These are phyloP conservation scores for Xanthia icteritia DNA, from an alignment of 2,888 invertebrate genomes.

Conservation along the genomic window DNA sequence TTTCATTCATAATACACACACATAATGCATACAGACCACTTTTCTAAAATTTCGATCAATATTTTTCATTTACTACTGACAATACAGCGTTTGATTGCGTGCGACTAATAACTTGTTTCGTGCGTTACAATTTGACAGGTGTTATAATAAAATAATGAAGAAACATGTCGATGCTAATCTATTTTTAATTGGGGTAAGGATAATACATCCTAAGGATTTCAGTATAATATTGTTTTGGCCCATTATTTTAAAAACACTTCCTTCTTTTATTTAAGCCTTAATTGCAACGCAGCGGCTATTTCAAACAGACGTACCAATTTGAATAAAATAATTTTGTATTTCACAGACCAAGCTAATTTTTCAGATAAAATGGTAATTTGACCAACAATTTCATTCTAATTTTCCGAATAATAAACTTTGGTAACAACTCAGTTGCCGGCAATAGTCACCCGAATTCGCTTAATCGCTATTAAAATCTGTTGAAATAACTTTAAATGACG, in stretches of 20 bases:
- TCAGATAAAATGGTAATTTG: conserved; percentile 26
- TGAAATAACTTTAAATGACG: conserved; percentile 50
- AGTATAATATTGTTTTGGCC: conserved; percentile 24
- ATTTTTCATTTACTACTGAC: neutral
- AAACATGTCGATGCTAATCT: conserved; percentile 54
- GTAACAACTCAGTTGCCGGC: conserved; percentile 42
- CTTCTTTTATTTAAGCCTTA: conserved; percentile 18
- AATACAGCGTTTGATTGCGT: conserved; percentile 32
- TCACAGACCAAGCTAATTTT: conserved; percentile 9
- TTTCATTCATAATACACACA: neutral
- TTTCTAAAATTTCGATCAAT: neutral
- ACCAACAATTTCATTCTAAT: conserved; percentile 39
- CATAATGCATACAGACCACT: neutral
- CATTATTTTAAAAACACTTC: neutral
- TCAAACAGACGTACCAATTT: conserved; percentile 18
- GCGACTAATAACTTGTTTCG: conserved; percentile 31
- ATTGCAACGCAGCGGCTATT: conserved; percentile 10
- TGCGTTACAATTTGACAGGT: conserved; percentile 63
- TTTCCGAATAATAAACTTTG: conserved; percentile 50
- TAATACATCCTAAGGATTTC: conserved; percentile 44
- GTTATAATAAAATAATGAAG: conserved; percentile 51
- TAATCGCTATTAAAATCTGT: conserved; percentile 42
- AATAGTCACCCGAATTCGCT: conserved; percentile 27
- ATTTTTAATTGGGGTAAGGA: conserved; percentile 60
- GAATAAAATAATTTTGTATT: conserved; percentile 10